Evolutionary conservation across 2,888 invertebrate species (phyloP), one percentile per base, ranked within the genome.

Genomic region (Nesidiocoris tenuis): DNA sequence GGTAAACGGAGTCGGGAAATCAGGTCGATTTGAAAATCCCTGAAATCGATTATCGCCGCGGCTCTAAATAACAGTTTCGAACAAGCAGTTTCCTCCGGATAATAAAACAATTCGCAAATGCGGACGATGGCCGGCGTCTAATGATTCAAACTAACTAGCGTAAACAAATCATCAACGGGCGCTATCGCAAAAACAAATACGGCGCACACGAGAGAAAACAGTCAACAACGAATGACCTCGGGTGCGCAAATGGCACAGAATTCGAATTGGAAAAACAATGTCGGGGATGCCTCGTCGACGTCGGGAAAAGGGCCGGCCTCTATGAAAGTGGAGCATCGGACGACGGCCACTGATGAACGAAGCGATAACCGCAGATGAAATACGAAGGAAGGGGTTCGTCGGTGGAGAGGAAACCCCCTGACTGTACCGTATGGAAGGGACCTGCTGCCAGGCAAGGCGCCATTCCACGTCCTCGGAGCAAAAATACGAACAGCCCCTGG

Each of bases 241-340:
- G 12, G 39, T 5, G n/a, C 3, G 7, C 19, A 59, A 59, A 54
- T 54, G 16, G 16, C 12, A 12, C 39, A 12, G 5, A 7, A 39
- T 39, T 7, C 39, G 12, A 39, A 12, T 39, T 39, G 39, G 39
- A 39, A 39, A n/a, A 59, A 59, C 59, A 59, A 59, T 59, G 59
- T 59, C 2, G n/a, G 3, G n/a, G n/a, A 39, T 39, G 39, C 39
- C 3, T 12, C 39, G 39, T 7, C 67, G 67, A 56, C 22, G 67
- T 67, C 16, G 67, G 67, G 21, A 67, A n/a, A 67, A 67, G 67
- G 67, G 67, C 55, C 67, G 55, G 55, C 55, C 55, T 39, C 55
- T 56, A 56, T 67, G 55, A 67, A 67, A 67, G 67, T 67, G 67
- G 67, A 67, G 67, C 67, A 67, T 67, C 55, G 55, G 67, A 39